Conservation (phyloP, 1,140 invertebrate species). For the Epicauta chinensis region DNA sequence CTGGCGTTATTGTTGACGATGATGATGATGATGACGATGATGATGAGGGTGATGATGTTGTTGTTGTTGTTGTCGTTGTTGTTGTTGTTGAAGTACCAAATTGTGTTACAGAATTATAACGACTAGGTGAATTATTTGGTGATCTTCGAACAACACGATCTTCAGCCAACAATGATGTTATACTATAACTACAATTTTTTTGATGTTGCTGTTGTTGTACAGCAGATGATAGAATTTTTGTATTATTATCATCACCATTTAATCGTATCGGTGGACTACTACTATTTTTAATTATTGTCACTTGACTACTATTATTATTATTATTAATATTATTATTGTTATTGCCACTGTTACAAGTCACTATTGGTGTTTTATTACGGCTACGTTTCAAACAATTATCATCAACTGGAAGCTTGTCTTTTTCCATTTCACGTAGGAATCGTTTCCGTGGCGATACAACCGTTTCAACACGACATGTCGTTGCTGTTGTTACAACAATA, state of each 20-base stretch:
- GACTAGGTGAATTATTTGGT: conserved; percentile 40
- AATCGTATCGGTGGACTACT: conserved; percentile 38
- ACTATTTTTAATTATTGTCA: conserved; percentile 13
- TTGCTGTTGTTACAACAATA: conserved; percentile 5
- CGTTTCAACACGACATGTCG: conserved; percentile 17
- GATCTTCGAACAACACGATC: conserved; percentile 34
- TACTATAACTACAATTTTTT: conserved; percentile 60
- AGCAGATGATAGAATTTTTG: conserved; percentile 29
- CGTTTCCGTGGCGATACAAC: conserved; percentile 55
- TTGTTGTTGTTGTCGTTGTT: conserved; percentile 1
- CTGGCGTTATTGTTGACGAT: conserved; percentile 7
- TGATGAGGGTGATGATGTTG: conserved; percentile 4
- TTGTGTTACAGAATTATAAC: conserved; percentile 28
- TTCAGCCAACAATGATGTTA: conserved; percentile 63
- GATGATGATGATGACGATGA: conserved; percentile 3
- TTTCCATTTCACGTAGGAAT: conserved; percentile 54
- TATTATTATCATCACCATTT: conserved; percentile 21
- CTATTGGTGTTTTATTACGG: conserved; percentile 40
- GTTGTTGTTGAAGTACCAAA: conserved; percentile 19
- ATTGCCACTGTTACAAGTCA: conserved; percentile 2
- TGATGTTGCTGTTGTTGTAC: conserved; percentile 19
- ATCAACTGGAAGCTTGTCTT: conserved; percentile 28
- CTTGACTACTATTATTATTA: not conserved
- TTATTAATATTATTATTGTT: not conserved
- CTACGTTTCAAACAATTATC: conserved; percentile 31